Evolutionary conservation across 2,888 invertebrate species (phyloP), one percentile per base, ranked within the genome.

Genomic region (Polydesmus complanatus): DNA sequence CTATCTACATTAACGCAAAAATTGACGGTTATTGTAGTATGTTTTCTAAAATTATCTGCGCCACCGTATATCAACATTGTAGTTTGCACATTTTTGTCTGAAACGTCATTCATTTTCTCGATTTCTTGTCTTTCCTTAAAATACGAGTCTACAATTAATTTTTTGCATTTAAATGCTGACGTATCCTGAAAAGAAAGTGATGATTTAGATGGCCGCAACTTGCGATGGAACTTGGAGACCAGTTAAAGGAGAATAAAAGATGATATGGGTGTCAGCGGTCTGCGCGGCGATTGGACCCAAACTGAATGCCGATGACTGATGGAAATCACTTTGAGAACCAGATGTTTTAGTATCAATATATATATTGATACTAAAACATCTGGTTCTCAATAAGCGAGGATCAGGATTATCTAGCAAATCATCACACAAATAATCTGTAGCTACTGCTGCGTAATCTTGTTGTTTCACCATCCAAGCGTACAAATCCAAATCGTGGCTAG

Each of bases 401-500:
- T 11, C 60, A 27, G 26, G 27, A 5, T 49, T 55, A 11, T 54
- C 55, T 48, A 60, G n/a, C 19, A 55, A 25, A 1, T 26, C 48
- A 11, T 55, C 54, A 21, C 23, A 53, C 19, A 56, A 23, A n/a
- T 56, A 50, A 3, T 58, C 52, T 27, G 60, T 26, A 19, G 58
- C 47, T 25, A 55, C 52, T 26, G 75, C 74, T 61, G 77, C 73
- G 64, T 77, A 78, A 64, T 80, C 79, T 68, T 90, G 88, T 69
- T 94, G 93, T 68, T 90, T 88, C 1, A 90, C 91, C 94, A 95
- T 94, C 94, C 94, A 95, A 68, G 87, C 88, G 73, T 95, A 94
- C 52, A 95, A 77, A 74, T 94, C 93, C n/a, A 83, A 81, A 21
- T 72, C 69, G 54, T 70, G 68, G 21, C 23, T 26, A 8, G 52